Percentiles rank a stretch among this genome's conserved stretches.
Conservation (phyloP, 2,888 invertebrate genomes). For the Tinea trinotella region DNA sequence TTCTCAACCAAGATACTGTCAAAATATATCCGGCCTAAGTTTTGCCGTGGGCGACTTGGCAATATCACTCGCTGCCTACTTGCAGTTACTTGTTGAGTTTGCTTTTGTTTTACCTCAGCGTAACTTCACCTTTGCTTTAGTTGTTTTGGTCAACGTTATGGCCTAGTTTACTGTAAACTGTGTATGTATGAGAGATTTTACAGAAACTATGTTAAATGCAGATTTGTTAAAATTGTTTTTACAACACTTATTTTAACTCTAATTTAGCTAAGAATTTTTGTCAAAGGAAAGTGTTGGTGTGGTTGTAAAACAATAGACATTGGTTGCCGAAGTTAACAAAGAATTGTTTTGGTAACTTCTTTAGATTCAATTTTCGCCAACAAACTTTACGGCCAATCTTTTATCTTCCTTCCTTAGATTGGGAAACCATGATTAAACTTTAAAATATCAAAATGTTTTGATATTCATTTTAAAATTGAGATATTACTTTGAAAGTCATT, state of each 20-base stretch:
- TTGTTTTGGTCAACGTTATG: background rate
- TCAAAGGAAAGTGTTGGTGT: background rate
- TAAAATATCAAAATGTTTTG: background rate
- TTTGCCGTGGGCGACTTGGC: conserved; percentile 28
- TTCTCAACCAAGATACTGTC: conserved; percentile 39
- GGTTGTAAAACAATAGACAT: conserved; percentile 12
- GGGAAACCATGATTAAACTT: background rate
- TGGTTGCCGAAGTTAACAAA: conserved; percentile 10
- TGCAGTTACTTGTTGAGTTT: conserved; percentile 9
- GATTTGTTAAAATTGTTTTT: no score
- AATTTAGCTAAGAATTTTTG: background rate
- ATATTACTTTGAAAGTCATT: no score
- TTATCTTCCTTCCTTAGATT: background rate
- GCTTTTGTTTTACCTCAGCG: conserved; percentile 1
- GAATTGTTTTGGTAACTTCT: background rate
- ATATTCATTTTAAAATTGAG: no score
- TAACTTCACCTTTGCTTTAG: conserved; percentile 11
- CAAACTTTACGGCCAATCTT: background rate
- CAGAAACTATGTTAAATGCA: no score
- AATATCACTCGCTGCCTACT: conserved; percentile 5
- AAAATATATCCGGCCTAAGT: conserved; percentile 38
- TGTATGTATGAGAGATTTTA: no score
- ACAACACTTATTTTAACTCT: no score
- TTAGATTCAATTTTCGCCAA: background rate
- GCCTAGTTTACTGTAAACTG: background rate